Evolutionary conservation across 1,140 invertebrate genomes (phyloP), one percentile per base, ranked within the genome.

Genomic region (Drosophila takahashii): DNA sequence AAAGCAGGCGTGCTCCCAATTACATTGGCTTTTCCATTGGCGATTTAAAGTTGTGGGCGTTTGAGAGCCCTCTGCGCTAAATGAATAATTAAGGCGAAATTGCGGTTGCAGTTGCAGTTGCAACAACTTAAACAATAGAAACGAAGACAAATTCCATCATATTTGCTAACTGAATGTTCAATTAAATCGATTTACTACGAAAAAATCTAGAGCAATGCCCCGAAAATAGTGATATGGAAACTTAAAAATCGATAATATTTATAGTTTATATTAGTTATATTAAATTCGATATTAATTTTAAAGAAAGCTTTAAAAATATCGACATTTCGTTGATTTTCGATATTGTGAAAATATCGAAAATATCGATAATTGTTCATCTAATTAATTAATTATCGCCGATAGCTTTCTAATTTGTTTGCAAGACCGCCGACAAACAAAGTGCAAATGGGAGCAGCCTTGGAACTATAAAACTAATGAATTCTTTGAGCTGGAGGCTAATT

Each of bases 1-100:
- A 39, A 60, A 64, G 16, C 48, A 51, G 64, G 59, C 39, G 64
- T 51, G 60, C 60, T 67, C 64, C 64, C 64, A 65, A 67, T 67
- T 65, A 64, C 34, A 67, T 44, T 27, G 29, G 53, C 37, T 22
- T 26, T 32, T 2, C 32, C 32, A 62, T 59, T 34, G 37, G 27
- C 59, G 44, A 64, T 39, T 67, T 51, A 10, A 67, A 67, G 42
- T 32, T 67, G 58, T 34, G 26, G 42, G 58, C 58, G 59, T 34
- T 26, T 2, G 1, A 5, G 18, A 3, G 18, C n/a, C 36, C 7
- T 9, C 34, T 15, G 10, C 27, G 15, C 53, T 7, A 59, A 42
- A 56, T 64, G 36, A 67, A 67, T 67, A 65, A 67, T 67, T 67
- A 18, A 34, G 34, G 13, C 7, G 11, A 27, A 9, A 16, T 47